phyloP scores from a whole-genome alignment of 2,113 vertebrate genomes.

The Coreoperca whiteheadi region DNA sequence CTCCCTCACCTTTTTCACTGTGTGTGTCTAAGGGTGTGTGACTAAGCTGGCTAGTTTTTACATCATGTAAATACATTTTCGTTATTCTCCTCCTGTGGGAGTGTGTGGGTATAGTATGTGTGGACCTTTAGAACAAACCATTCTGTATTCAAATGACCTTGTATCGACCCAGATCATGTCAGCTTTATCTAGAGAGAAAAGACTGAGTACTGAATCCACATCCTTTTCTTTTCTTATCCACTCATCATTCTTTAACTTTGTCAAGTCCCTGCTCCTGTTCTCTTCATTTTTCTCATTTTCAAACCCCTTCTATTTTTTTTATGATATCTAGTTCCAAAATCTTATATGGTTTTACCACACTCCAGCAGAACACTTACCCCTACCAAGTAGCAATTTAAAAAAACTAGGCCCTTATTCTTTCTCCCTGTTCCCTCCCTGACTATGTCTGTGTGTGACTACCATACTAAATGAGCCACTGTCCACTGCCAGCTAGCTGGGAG shows the following conservation, averaged over 20 bases:
- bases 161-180: slow-evolving; percentile 21
- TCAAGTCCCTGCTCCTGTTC: slow-evolving; percentile 14
- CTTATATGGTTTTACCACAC: slow-evolving; percentile 40
- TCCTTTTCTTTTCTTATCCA: slow-evolving; percentile 22
- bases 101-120: neutral
- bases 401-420: slow-evolving; percentile 58
- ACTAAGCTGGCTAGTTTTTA: slow-evolving; percentile 41
- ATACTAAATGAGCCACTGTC: slow-evolving; percentile 54
- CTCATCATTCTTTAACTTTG: slow-evolving; percentile 44
- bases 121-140: slow-evolving; percentile 24
- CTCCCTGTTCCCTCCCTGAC: slow-evolving; percentile 35
- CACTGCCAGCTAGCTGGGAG: slow-evolving; percentile 34
- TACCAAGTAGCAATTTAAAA: slow-evolving; percentile 56
- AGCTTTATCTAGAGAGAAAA: slow-evolving; percentile 40
- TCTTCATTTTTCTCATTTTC: slow-evolving; percentile 46
- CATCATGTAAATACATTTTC: slow-evolving; percentile 46
- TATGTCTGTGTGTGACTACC: slow-evolving; percentile 56
- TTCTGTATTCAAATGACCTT: slow-evolving; percentile 45
- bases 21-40: slow-evolving; percentile 46
- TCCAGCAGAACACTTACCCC: slow-evolving; percentile 42
- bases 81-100: neutral
- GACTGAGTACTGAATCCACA: slow-evolving; percentile 8
- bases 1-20: slow-evolving; percentile 44
- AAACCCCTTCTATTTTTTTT: slow-evolving; percentile 23
- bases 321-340: slow-evolving; percentile 44